These are phyloP conservation scores for Noctua pronuba DNA, from an alignment of 2,888 invertebrate species.

Conservation along the genomic window DNA sequence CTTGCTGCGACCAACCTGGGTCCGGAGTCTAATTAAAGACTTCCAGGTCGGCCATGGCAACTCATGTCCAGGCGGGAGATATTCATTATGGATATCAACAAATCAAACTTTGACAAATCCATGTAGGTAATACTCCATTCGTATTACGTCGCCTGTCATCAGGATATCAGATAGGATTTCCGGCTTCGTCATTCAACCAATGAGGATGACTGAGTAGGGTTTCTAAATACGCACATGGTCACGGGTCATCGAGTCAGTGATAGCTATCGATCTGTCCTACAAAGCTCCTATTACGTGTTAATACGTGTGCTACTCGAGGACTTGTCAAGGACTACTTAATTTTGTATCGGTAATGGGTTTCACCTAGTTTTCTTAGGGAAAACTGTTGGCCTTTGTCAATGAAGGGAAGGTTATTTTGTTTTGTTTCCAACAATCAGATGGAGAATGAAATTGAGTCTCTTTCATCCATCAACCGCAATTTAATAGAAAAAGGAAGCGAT, in stretches of 20 bases:
- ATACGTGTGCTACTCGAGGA: conserved; percentile 12
- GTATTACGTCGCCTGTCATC: too few relatives aligned
- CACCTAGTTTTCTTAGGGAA: conserved; percentile 32
- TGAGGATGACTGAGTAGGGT: not conserved
- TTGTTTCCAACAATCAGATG: not conserved
- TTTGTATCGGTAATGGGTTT: conserved; percentile 28
- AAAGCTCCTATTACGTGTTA: conserved; percentile 11
- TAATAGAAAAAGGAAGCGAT: not conserved
- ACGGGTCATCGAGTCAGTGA: conserved; percentile 36
- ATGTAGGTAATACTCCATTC: too few relatives aligned
- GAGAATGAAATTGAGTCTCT: not conserved
- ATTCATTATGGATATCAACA: too few relatives aligned
- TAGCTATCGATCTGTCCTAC: conserved; percentile 52
- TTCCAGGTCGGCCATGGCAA: too few relatives aligned
- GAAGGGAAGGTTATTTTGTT: not conserved
- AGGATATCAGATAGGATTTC: conserved; percentile 17
- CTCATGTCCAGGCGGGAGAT: too few relatives aligned
- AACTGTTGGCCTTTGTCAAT: not conserved
- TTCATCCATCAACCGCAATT: not conserved
- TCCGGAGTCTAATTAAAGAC: too few relatives aligned
- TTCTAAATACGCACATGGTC: conserved; percentile 23
- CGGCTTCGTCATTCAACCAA: not conserved
- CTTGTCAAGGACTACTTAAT: conserved; percentile 26
- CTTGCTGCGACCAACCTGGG: too few relatives aligned
- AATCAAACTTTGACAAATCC: too few relatives aligned